Conservation (phyloP, 2,888 invertebrate genomes). For the Dasysyrphus albostriatus region DNA sequence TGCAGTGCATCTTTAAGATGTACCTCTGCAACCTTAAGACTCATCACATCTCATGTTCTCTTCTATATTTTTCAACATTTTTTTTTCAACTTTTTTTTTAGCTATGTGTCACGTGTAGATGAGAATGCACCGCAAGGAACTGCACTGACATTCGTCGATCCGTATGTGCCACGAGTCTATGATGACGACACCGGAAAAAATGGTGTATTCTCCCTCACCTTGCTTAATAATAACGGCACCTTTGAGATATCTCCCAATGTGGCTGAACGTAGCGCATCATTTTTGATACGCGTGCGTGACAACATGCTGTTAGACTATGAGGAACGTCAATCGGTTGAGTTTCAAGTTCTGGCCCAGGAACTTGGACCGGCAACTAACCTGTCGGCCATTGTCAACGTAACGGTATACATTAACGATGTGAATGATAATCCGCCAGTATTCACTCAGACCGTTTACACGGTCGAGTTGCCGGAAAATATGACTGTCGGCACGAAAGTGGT, state of each 20-base stretch:
- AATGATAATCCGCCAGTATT: conserved; percentile 96
- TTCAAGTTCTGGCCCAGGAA: conserved; percentile 92
- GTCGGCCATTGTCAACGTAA: conserved; percentile 90
- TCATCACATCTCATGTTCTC: conserved; percentile 34
- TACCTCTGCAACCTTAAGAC: background rate
- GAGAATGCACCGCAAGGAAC: conserved; percentile 94
- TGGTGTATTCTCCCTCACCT: conserved; percentile 91
- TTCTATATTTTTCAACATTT: conserved; percentile 39
- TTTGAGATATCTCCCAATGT: conserved; percentile 95
- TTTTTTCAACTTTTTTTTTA: conserved; percentile 80
- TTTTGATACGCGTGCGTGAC: conserved; percentile 93
- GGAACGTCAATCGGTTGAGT: conserved; percentile 89
- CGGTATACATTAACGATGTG: conserved; percentile 92
- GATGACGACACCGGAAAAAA: conserved; percentile 93
- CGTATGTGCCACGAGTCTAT: conserved; percentile 89
- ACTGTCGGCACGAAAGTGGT: conserved; percentile 89
- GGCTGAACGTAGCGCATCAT: conserved; percentile 91
- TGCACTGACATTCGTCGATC: conserved; percentile 88
- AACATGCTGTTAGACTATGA: conserved; percentile 94
- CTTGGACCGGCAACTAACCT: conserved; percentile 90
- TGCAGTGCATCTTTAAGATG: conserved; percentile 61
- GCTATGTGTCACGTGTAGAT: conserved; percentile 90
- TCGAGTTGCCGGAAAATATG: conserved; percentile 92
- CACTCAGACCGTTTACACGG: conserved; percentile 88
- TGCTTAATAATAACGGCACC: conserved; percentile 92